Base-by-base conservation (phyloP, 2,888 invertebrate species). In the Argyra leucocephala region DNA sequence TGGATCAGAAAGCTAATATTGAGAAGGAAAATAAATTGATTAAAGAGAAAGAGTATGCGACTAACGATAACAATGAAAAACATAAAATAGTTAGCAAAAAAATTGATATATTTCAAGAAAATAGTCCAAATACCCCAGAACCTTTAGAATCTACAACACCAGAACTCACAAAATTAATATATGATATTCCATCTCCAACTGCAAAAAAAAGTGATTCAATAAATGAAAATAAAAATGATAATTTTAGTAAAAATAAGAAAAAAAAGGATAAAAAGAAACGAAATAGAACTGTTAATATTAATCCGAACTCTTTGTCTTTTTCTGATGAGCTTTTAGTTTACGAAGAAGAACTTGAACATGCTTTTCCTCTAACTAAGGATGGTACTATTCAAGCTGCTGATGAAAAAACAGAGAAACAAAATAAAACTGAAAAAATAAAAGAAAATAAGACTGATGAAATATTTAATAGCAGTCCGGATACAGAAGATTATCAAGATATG, bases 401-500 rank as follows among this genome's bases (percentile, higher is more conserved):
- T 22, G 12, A 22, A 21, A 58, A 58, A 10, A 58, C 22, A 23
- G 6, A 10, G 22, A 23, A 59, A 12, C 12, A 15, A 58, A 58
- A 22, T 1, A 58, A 58, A 23, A 59, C 3, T 23, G 18, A 59
- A 23, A 59, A 61, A 31, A 31, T 18, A 61, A 26, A 26, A 21
- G 31, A 5, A 18, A 61, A 31, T 31, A 31, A 26, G 9, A 61
- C 24, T 61, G 61, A 61, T 58, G 58, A 58, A 15, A 6, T 22
- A 22, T 7, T 3, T 2, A 31, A 48, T 18, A 48, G 48, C 15
- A 79, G 78, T 66, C 78, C 79, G 1, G 78, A 79, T 63, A 79
- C 78, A 0, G 78, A 79, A 69, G 78, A 79, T 66, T 79, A 79
- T 61, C 76, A 78, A 65, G 78, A 78, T 64, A 79, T 78, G 67